Percentiles rank a stretch among this genome's conserved stretches.
phyloP scores from a whole-genome alignment of 2,797 vertebrate species.

The Siniperca obscura region DNA sequence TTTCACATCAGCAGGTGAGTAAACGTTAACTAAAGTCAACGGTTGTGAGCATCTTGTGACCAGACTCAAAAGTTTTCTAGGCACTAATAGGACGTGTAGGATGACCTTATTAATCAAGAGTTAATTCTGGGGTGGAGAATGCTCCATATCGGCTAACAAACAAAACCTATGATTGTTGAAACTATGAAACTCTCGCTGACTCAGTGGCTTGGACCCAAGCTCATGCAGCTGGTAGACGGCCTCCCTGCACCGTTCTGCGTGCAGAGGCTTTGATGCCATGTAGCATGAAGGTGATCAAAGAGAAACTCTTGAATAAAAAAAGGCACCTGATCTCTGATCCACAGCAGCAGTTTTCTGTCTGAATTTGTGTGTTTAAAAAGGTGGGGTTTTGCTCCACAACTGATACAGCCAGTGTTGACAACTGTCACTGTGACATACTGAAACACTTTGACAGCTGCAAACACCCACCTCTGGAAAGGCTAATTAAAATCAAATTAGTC shows the following conservation, averaged over 20 bases:
- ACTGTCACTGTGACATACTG: constrained; percentile 25
- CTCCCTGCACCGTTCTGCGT: neutral
- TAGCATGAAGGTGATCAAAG: neutral
- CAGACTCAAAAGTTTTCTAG: neutral
- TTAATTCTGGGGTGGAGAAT: neutral
- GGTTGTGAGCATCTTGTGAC: neutral
- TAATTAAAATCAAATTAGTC: constrained; percentile 54
- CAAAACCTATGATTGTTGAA: neutral
- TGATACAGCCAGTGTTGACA: constrained; percentile 8
- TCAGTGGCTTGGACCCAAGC: constrained; percentile 13
- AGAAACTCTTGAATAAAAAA: neutral
- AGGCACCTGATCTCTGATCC: constrained; percentile 8
- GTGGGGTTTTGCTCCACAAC: neutral
- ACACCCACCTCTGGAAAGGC: constrained; percentile 41
- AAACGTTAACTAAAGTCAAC: neutral
- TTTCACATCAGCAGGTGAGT: constrained; percentile 60
- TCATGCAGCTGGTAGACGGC: constrained; percentile 2
- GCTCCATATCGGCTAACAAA: neutral
- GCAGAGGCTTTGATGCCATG: constrained; percentile 12
- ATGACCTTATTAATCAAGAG: neutral
- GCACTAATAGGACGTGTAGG: neutral
- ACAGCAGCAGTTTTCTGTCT: neutral
- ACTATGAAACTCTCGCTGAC: constrained; percentile 30
- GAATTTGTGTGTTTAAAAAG: constrained; percentile 5
- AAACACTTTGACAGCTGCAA: constrained; percentile 35